Evolutionary conservation across 2,113 vertebrate genomes (phyloP).

Genomic region (Dunckerocampus dactyliophorus): DNA sequence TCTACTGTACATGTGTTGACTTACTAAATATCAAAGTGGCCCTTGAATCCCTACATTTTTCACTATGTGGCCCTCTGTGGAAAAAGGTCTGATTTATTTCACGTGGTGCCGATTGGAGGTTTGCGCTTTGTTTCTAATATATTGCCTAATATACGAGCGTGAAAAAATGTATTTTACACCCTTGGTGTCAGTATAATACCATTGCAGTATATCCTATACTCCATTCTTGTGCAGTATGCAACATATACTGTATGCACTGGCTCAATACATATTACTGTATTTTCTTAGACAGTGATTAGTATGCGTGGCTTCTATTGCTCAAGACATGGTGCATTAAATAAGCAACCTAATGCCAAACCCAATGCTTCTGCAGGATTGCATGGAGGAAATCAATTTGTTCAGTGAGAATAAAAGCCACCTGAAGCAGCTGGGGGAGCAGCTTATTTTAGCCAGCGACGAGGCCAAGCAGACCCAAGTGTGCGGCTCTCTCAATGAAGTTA

Average conservation of each 20-base stretch:
- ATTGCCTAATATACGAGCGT: no score
- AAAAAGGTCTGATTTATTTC: no score
- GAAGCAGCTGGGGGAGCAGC: slow-evolving; percentile 85
- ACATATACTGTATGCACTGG: neutral
- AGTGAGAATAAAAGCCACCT: slow-evolving; percentile 88
- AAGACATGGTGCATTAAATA: neutral
- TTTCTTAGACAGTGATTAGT: neutral
- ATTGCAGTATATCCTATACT: neutral
- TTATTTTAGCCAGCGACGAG: slow-evolving; percentile 81
- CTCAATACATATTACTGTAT: no score
- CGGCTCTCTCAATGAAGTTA: slow-evolving; percentile 83
- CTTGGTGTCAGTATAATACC: neutral
- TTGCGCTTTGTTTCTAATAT: no score
- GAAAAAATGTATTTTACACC: neutral
- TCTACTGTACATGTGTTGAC: no score
- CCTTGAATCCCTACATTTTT: no score
- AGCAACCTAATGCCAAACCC: neutral
- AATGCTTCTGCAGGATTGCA: slow-evolving; percentile 80
- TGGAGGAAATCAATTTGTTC: slow-evolving; percentile 93
- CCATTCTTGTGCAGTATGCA: neutral
- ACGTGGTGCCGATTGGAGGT: no score
- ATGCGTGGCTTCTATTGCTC: neutral
- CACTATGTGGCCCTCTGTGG: no score
- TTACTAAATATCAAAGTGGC: no score
- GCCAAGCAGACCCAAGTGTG: slow-evolving; percentile 79